These are phyloP conservation scores for Berghia stephanieae DNA, from an alignment of 1,140 invertebrate genomes.

Conservation along the genomic window DNA sequence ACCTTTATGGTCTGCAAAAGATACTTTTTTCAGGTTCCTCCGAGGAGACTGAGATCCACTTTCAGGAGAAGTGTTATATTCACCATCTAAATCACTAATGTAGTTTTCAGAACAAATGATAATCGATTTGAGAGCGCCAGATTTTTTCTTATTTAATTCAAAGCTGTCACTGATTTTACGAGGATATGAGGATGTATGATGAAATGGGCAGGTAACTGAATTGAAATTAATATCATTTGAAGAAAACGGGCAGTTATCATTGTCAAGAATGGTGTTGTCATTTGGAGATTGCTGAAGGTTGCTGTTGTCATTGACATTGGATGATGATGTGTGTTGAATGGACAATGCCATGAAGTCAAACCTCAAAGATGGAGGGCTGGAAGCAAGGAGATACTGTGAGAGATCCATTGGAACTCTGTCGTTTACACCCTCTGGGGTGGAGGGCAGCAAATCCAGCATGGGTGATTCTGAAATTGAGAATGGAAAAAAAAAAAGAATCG, in stretches of 20 bases:
- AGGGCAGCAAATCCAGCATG: slow-evolving; percentile 50
- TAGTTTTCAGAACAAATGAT: slow-evolving; percentile 43
- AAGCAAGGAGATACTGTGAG: slow-evolving; percentile 53
- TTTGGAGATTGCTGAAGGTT: no score
- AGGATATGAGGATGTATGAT: neutral
- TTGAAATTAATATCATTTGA: no score
- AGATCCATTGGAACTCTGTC: slow-evolving; percentile 56
- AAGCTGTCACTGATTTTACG: neutral
- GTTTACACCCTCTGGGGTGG: slow-evolving; percentile 20
- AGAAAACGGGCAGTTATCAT: neutral
- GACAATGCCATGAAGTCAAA: slow-evolving; percentile 52
- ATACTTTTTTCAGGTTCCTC: slow-evolving; percentile 82
- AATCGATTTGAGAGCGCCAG: slow-evolving; percentile 47
- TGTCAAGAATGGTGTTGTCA: no score
- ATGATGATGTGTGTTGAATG: neutral
- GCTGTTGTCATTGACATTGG: neutral
- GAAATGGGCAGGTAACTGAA: neutral
- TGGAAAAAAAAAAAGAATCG: neutral
- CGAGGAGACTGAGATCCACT: slow-evolving; percentile 46
- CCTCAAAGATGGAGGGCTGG: slow-evolving; percentile 51
- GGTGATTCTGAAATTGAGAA: slow-evolving; percentile 48
- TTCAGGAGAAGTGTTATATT: slow-evolving; percentile 30
- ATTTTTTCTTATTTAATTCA: slow-evolving; percentile 9
- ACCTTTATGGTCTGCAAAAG: slow-evolving; percentile 93
- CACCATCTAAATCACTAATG: slow-evolving; percentile 37